Percentiles rank a stretch among this genome's conserved stretches.
Conservation (phyloP, 2,797 vertebrate species). For the Malurus leucopterus region DNA sequence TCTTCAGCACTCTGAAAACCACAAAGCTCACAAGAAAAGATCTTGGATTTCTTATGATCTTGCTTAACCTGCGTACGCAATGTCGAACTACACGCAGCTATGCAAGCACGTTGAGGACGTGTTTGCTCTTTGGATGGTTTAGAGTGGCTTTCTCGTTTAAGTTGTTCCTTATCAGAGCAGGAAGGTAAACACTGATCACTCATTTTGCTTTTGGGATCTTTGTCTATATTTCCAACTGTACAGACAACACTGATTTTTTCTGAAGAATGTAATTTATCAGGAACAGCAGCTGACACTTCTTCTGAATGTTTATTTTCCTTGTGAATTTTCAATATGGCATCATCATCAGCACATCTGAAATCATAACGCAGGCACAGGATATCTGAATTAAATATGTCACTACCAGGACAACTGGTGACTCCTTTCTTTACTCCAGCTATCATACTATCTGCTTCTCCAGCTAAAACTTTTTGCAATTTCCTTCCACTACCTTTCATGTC, state of each 20-base stretch:
- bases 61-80: not conserved
- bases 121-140: conserved; percentile 30
- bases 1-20: conserved; percentile 71
- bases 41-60: conserved; percentile 17
- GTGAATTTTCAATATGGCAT: conserved; percentile 77
- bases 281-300: conserved; percentile 10
- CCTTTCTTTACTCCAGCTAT: not conserved
- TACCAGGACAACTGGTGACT: not conserved
- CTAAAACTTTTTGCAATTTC: not conserved
- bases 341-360: conserved; percentile 73
- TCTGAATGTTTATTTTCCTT: conserved; percentile 65
- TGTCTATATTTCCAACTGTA: not conserved
- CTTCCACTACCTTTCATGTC: not conserved
- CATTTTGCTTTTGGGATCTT: not conserved
- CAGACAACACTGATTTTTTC: conserved; percentile 2
- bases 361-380: conserved; percentile 60
- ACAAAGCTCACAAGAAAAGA: conserved; percentile 70
- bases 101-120: conserved; percentile 24
- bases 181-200: conserved; percentile 12
- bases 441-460: not conserved
- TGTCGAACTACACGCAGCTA: not conserved
- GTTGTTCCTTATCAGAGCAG: conserved; percentile 48
- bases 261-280: not conserved
- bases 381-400: not conserved
- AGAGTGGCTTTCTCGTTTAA: not conserved